These are phyloP conservation scores for Bagarius yarrelli DNA, from an alignment of 2,113 vertebrate species.

Conservation along the genomic window DNA sequence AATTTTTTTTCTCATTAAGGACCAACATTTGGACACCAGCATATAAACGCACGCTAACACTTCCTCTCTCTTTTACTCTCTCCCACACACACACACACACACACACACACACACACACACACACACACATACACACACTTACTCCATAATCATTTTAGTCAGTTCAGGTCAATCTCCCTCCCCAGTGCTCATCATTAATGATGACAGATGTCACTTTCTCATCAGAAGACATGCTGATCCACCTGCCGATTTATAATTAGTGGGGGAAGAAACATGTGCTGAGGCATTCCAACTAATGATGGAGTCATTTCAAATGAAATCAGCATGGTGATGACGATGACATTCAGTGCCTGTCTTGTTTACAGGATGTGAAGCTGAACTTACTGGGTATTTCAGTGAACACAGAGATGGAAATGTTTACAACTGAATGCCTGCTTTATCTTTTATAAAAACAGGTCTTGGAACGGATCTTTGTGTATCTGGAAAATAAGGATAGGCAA, in stretches of 20 bases:
- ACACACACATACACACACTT: no score
- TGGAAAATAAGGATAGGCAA: neutral
- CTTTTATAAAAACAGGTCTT: neutral
- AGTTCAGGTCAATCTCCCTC: neutral
- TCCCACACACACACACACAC: no score
- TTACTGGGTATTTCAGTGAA: conserved; percentile 33
- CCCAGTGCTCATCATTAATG: neutral
- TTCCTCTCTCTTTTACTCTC: no score
- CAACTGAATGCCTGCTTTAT: neutral
- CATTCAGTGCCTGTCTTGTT: conserved; percentile 13
- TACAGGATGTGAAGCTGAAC: conserved; percentile 30
- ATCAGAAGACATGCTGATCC: conserved; percentile 14
- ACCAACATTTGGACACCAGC: no score
- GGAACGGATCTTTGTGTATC: neutral
- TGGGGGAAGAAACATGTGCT: conserved; percentile 20
- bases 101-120: no score
- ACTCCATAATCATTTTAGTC: conserved; percentile 9
- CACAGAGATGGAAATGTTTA: neutral
- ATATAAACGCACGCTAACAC: no score
- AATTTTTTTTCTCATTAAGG: no score
- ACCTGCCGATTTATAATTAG: conserved; percentile 22
- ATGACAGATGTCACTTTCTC: conserved; percentile 42
- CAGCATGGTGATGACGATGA: conserved; percentile 6
- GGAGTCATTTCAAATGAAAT: conserved; percentile 45
- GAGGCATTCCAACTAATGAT: conserved; percentile 11